Evolutionary conservation across 1,140 invertebrate species (phyloP).

Genomic region (Ips typographus): DNA sequence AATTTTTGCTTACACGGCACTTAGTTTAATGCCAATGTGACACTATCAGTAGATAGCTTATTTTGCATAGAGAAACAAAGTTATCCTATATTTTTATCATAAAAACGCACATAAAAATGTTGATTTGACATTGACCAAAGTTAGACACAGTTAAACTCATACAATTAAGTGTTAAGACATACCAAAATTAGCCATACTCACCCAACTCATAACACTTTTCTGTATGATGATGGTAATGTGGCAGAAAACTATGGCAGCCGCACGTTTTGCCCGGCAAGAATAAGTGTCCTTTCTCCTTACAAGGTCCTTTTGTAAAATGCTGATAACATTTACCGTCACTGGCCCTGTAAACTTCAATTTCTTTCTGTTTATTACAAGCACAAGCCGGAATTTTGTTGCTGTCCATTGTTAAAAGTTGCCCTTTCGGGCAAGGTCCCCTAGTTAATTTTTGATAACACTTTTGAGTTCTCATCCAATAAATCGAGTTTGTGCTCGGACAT

Average conservation of each 20-base stretch:
- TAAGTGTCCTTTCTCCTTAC: slow-evolving; percentile 68
- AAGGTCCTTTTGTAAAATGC: slow-evolving; percentile 75
- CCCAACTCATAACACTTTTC: slow-evolving; percentile 74
- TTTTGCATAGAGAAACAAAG: too few relatives aligned
- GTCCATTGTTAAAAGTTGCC: slow-evolving; percentile 63
- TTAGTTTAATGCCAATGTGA: too few relatives aligned
- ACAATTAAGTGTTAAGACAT: too few relatives aligned
- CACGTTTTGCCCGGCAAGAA: slow-evolving; percentile 73
- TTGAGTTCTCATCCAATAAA: slow-evolving; percentile 72
- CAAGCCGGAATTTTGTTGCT: slow-evolving; percentile 42
- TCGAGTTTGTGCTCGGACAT: slow-evolving; percentile 60
- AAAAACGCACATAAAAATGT: too few relatives aligned
- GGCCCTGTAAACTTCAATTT: slow-evolving; percentile 37
- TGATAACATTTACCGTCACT: slow-evolving; percentile 69
- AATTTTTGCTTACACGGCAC: too few relatives aligned
- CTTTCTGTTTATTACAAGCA: slow-evolving; percentile 33
- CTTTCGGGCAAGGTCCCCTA: slow-evolving; percentile 73
- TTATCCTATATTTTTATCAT: too few relatives aligned
- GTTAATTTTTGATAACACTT: slow-evolving; percentile 69
- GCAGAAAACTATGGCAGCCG: slow-evolving; percentile 67
- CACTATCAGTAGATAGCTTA: too few relatives aligned
- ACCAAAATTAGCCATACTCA: slow-evolving; percentile 48
- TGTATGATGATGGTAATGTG: slow-evolving; percentile 69
- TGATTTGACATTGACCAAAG: too few relatives aligned
- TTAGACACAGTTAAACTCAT: too few relatives aligned